Percentiles rank a stretch among this genome's conserved stretches.
Conservation (phyloP, 2,888 invertebrate species). For the Orthonychiurus folsomi region DNA sequence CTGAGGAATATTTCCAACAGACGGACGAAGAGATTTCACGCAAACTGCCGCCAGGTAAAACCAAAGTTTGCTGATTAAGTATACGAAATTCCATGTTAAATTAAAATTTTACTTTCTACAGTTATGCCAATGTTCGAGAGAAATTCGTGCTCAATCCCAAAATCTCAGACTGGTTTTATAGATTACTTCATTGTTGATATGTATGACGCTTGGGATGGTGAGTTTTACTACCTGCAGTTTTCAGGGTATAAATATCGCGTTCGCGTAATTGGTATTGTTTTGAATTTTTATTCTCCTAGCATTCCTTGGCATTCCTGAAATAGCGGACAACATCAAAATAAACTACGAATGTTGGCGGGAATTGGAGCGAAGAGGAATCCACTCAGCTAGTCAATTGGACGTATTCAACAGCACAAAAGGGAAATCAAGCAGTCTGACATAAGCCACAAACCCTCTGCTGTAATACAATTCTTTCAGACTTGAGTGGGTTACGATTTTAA, state of each 20-base stretch:
- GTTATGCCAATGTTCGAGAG: slow-evolving; percentile 99
- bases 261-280: too few species aligned
- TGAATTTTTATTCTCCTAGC: slow-evolving; percentile 55
- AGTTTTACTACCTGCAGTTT: too few species aligned
- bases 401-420: too few species aligned
- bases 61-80: too few species aligned
- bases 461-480: too few species aligned
- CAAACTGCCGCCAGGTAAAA: slow-evolving; percentile 63
- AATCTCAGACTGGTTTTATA: slow-evolving; percentile 94
- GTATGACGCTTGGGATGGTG: slow-evolving; percentile 89
- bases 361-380: slow-evolving; percentile 43
- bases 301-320: slow-evolving; percentile 86
- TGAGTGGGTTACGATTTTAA: too few species aligned
- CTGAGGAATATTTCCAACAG: slow-evolving; percentile 93
- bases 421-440: too few species aligned
- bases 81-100: background rate
- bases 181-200: slow-evolving; percentile 96
- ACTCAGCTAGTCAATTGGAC: slow-evolving; percentile 23
- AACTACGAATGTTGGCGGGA: slow-evolving; percentile 90
- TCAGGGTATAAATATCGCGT: too few species aligned
- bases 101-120: background rate
- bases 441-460: too few species aligned
- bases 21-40: slow-evolving; percentile 90
- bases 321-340: slow-evolving; percentile 68
- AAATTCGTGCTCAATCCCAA: slow-evolving; percentile 86